phyloP scores from a whole-genome alignment of 2,888 invertebrate genomes.

The Drosophila suboccidentalis region DNA sequence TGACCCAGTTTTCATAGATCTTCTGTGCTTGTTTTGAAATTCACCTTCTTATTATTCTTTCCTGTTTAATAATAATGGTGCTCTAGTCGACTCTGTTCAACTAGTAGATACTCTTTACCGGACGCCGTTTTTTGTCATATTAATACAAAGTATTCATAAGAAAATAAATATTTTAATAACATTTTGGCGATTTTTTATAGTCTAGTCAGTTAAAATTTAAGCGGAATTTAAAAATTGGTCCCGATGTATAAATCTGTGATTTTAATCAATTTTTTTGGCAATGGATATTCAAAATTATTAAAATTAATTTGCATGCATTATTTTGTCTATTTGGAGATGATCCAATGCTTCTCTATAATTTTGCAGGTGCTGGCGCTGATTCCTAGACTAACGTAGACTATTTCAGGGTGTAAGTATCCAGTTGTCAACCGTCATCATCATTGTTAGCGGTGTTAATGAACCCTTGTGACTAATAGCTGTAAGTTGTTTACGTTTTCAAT shows the following conservation, averaged over 20 bases:
- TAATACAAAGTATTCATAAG: no score
- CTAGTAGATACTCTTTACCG: neutral
- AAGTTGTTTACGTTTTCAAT: conserved; percentile 45
- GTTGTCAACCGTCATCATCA: conserved; percentile 51
- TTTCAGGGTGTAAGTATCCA: conserved; percentile 21
- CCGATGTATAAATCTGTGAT: no score
- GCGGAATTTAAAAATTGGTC: no score
- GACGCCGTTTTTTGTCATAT: no score
- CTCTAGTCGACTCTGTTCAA: conserved; percentile 16
- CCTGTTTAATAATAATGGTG: conserved; percentile 54
- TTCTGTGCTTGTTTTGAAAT: conserved; percentile 10
- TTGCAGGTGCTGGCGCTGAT: neutral
- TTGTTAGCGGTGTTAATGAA: conserved; percentile 68
- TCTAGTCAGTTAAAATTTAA: no score
- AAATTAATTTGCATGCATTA: no score
- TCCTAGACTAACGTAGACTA: neutral
- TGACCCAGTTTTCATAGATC: conserved; percentile 56
- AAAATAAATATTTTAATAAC: no score
- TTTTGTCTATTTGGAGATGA: no score
- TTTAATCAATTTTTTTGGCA: no score
- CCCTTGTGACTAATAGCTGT: conserved; percentile 61
- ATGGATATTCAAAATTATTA: no score
- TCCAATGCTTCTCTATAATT: no score
- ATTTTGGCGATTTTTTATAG: no score
- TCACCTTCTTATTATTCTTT: conserved; percentile 14